These are phyloP conservation scores for Lordiphosa fenestrarum DNA, from an alignment of 2,888 invertebrate species.

Conservation along the genomic window DNA sequence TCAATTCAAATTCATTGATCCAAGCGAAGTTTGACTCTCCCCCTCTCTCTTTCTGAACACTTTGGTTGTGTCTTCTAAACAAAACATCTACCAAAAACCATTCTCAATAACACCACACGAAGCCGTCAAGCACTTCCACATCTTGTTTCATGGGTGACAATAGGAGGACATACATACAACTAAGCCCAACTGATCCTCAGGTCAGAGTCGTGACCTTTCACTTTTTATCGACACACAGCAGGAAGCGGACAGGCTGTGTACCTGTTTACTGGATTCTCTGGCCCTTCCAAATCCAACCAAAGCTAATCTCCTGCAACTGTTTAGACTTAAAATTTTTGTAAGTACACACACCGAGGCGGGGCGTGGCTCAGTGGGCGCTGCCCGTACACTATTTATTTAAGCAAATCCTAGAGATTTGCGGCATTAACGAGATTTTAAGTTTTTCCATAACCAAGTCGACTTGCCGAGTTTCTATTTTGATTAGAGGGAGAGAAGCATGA, in stretches of 20 bases:
- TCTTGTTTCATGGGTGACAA: conserved; percentile 1
- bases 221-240: conserved; percentile 21
- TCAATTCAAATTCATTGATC: too few species aligned
- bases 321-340: conserved; percentile 29
- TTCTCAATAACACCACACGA: too few species aligned
- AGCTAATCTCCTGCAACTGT: conserved; percentile 50
- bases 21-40: too few species aligned
- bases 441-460: conserved; percentile 8
- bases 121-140: too few species aligned
- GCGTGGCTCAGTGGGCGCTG: conserved; percentile 32
- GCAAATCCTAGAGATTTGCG: conserved; percentile 49
- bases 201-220: conserved; percentile 15
- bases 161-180: not conserved
- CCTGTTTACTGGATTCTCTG: conserved; percentile 19
- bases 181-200: not conserved
- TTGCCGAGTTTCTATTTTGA: conserved; percentile 25
- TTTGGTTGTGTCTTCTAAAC: too few species aligned
- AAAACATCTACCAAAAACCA: too few species aligned
- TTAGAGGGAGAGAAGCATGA: conserved; percentile 19
- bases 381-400: conserved; percentile 49
- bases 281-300: conserved; percentile 15
- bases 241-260: conserved; percentile 11
- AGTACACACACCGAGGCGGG: conserved; percentile 1
- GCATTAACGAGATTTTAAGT: conserved; percentile 53
- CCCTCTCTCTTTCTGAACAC: too few species aligned